Base-by-base conservation (phyloP, 2,888 invertebrate species). In the Netelia inedita region DNA sequence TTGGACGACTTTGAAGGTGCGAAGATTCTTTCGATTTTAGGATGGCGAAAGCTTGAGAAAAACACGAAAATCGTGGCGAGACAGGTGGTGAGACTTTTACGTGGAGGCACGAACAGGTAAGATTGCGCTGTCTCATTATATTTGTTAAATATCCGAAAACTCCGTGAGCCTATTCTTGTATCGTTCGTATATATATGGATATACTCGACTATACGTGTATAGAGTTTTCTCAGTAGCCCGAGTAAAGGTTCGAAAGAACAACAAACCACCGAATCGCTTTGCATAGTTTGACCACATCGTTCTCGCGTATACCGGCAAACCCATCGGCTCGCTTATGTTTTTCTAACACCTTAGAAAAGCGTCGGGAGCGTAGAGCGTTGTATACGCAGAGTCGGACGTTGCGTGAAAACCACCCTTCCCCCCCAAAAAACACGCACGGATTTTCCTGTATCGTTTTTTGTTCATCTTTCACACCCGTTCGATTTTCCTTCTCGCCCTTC, bases 241-340 rank as follows among this genome's bases (percentile, higher is more conserved):
- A n/a, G n/a, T n/a, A n/a, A 16, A 79, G 83, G 68, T 83, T 63
- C 65, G 71, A 79, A 82, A 79, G 73, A 86, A 81, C 61, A 81
- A 85, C 83, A 84, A 85, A 76, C 69, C 83, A 43, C 53, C 71
- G 65, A 79, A 80, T 76, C 63, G 75, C 72, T 75, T 74, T 71
- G 83, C 68, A 73, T 46, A 79, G 80, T 68, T 68, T 66, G 71
- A 75, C 53, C 59, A 65, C 69, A 59, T 61, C 59, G 79, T 82
- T 85, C 74, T 53, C 75, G 72, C 66, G 55, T 68, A 55, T 59
- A 61, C 23, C 23, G 21, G 57, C 86, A 91, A 89, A 89, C 90
- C 85, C 53, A 73, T 69, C 85, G 35, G 80, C 68, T 83, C 86
- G 87, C 28, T 28, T 28, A 87, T 91, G 91, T 91, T 92, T 88